phyloP scores from a whole-genome alignment of 2,113 vertebrate genomes.

The Nyctibius bracteatus region DNA sequence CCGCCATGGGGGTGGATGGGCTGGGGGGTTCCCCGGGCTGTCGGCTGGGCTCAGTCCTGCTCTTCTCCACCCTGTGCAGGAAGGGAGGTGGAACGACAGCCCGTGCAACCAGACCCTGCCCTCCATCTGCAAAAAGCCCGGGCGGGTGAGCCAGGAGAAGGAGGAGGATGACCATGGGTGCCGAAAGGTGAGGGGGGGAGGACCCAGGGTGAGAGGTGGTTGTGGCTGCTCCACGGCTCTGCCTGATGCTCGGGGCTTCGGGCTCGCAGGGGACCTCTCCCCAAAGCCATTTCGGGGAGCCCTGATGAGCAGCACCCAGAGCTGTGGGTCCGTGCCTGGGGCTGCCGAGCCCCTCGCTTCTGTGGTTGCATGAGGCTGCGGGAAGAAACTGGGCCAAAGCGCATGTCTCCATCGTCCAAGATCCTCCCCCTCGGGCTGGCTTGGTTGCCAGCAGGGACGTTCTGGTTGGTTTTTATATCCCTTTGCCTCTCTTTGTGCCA shows the following conservation, averaged over 20 bases:
- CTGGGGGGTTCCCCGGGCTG: not conserved
- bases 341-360: not conserved
- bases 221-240: not conserved
- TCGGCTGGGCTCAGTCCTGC: not conserved
- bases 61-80: conserved; percentile 68
- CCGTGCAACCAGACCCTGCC: conserved; percentile 94
- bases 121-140: conserved; percentile 92
- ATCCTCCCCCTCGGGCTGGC: not conserved
- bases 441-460: not conserved
- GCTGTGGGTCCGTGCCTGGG: not conserved
- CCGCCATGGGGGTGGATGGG: not conserved
- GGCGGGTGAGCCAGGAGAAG: conserved; percentile 81
- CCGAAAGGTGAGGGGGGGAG: conserved; percentile 77
- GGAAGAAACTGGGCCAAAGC: not conserved
- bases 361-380: fast-evolving
- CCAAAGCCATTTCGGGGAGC: not conserved
- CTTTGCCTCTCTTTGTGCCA: not conserved
- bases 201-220: not conserved
- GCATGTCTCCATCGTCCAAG: not conserved
- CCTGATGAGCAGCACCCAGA: fast-evolving
- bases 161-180: conserved; percentile 86
- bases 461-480: not conserved
- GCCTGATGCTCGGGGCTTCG: not conserved
- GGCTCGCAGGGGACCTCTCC: fast-evolving
- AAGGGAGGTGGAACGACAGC: conserved; percentile 95